Evolutionary conservation across 2,888 invertebrate species (phyloP), one percentile per base, ranked within the genome.

Genomic region (Torymus aiolomorphi): DNA sequence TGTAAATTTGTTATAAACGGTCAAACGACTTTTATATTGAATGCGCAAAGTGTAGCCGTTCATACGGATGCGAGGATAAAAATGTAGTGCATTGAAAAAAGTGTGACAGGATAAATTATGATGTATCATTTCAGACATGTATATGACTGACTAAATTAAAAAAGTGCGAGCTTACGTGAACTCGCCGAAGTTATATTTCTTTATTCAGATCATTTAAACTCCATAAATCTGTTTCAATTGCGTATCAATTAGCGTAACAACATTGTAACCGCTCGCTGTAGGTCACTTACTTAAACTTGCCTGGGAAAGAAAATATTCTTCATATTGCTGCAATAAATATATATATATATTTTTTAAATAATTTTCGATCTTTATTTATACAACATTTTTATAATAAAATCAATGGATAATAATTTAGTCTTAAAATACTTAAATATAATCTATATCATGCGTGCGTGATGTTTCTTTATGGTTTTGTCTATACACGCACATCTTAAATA

Each of bases 201-300:
- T 49, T 59, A 70, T 70, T 57, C 18, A 70, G 70, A 70, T 70
- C 70, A 18, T 49, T 70, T 70, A 70, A 70, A 54, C 42, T 16
- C 16, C 70, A 59, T 57, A 70, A 57, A 57, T 70, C 56, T 56
- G 57, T 59, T 49, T 70, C 57, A 57, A 70, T 31, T 14, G 10
- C 12, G 14, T 49, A 70, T 57, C 70, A 70, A 57, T 70, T 70
- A 70, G 11, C 49, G 42, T 57, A 57, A 56, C 31, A 56, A 69
- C 52, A 20, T 66, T 66, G 11, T 66, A 16, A 18, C 20, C 13
- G 20, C 14, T 65, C 49, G 20, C 10, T 12, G 24, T 24, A 61
- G 14, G 24, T 61, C 20, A 20, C n/a, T 20, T 10, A 61, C 24
- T 11, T 61, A 12, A 24, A 24, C 20, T 42, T 61, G 20, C 20